Percentiles rank a stretch among this genome's conserved stretches.
Conservation (phyloP, 2,888 invertebrate species). For the Torymus tubicola region DNA sequence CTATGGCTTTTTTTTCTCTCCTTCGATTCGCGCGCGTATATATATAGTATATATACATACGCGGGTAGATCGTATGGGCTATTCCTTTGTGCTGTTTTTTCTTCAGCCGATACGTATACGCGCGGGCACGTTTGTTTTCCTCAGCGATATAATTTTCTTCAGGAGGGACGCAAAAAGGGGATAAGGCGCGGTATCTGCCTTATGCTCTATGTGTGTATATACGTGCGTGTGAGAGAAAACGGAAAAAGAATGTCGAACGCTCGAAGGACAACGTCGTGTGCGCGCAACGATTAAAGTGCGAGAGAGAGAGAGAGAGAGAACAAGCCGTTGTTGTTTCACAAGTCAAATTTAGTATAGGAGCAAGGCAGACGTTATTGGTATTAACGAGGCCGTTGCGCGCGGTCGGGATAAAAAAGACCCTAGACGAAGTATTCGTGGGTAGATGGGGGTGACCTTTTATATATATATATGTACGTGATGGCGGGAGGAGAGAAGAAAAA, state of each 20-base stretch:
- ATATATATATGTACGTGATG: neutral
- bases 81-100: neutral
- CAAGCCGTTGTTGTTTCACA: conserved; percentile 50
- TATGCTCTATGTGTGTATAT: neutral
- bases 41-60: too few relatives aligned
- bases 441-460: conserved; percentile 7
- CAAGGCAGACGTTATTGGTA: conserved; percentile 45
- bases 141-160: conserved; percentile 34
- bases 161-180: conserved; percentile 22
- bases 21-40: conserved; percentile 2
- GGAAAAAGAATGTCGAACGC: conserved; percentile 36
- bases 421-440: too few relatives aligned
- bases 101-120: neutral
- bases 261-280: conserved; percentile 34
- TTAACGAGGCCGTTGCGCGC: conserved; percentile 23
- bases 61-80: neutral
- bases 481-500: neutral
- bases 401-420: conserved; percentile 10
- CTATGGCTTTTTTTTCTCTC: conserved; percentile 3
- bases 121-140: neutral
- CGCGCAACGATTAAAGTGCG: conserved; percentile 12
- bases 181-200: neutral
- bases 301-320: too few relatives aligned
- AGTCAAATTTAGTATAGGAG: conserved; percentile 51
- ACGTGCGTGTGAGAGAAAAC: neutral